A percentile compares a stretch with the other conserved stretches of the same genome.
phyloP scores from a whole-genome alignment of 2,113 vertebrate genomes.

The Galeopterus variegatus region DNA sequence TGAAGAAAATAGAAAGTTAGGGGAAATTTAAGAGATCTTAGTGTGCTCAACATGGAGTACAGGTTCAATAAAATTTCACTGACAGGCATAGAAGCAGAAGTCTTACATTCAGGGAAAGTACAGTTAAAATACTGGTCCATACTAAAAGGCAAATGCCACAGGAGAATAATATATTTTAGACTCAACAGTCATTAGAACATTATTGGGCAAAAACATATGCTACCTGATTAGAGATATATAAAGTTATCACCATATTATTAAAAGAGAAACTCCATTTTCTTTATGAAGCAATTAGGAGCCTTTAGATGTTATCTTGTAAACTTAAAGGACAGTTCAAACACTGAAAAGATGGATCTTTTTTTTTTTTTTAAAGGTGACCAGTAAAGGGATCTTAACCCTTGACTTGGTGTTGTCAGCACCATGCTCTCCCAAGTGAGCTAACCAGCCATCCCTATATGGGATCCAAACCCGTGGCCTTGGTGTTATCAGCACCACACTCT shows the following conservation, averaged over 20 bases:
- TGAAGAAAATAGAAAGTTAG: neutral
- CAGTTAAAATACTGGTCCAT: neutral
- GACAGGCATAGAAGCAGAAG: neutral
- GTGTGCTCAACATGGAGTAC: neutral
- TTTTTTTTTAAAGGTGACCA: too few relatives aligned
- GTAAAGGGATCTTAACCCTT: too few relatives aligned
- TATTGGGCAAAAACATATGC: neutral
- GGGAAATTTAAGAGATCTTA: neutral
- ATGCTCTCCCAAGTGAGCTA: too few relatives aligned
- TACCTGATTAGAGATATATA: neutral
- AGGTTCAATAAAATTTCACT: neutral
- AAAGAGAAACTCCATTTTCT: conserved; percentile 25
- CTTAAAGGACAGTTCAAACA: neutral
- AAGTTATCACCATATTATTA: neutral
- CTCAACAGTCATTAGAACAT: neutral
- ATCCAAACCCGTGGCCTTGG: too few relatives aligned
- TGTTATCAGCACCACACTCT: too few relatives aligned
- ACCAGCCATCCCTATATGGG: too few relatives aligned
- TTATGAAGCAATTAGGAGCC: neutral
- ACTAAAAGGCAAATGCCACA: neutral
- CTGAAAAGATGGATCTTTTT: conserved; percentile 1
- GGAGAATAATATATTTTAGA: neutral
- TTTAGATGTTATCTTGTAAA: neutral
- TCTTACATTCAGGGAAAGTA: neutral
- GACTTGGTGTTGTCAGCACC: too few relatives aligned